Evolutionary conservation across 2,888 invertebrate genomes (phyloP).

Genomic region (Caradrina kadenii): DNA sequence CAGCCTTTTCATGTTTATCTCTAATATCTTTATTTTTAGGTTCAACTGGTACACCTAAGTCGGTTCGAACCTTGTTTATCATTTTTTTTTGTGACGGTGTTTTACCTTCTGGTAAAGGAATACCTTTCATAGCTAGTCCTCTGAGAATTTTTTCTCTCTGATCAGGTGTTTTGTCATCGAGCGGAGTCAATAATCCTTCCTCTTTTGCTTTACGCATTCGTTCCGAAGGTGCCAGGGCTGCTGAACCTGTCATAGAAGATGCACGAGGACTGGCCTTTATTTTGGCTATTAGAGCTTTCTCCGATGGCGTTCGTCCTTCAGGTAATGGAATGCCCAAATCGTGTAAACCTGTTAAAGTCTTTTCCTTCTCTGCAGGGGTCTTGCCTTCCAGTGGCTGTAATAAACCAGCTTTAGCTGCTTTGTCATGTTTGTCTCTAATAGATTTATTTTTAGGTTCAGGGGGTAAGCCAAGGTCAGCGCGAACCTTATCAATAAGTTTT

Average conservation of each 20-base stretch:
- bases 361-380: conserved; percentile 26
- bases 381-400: conserved; percentile 24
- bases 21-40: conserved; percentile 56
- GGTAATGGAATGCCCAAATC: no score
- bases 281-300: background rate
- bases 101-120: conserved; percentile 64
- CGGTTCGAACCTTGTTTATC: conserved; percentile 62
- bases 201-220: conserved; percentile 54
- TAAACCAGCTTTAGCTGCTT: conserved; percentile 58
- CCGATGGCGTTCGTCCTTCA: no score
- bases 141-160: conserved; percentile 65
- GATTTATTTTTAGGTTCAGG: conserved; percentile 61
- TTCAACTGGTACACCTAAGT: conserved; percentile 68
- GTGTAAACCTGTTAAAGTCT: conserved; percentile 9
- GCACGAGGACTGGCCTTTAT: conserved; percentile 46
- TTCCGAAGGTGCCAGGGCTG: conserved; percentile 36
- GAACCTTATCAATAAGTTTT: conserved; percentile 63
- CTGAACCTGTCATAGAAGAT: conserved; percentile 22
- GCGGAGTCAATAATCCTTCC: conserved; percentile 8
- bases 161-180: conserved; percentile 63
- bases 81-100: conserved; percentile 67
- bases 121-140: conserved; percentile 51
- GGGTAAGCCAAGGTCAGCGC: conserved; percentile 64
- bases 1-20: conserved; percentile 62
- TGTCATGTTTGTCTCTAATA: conserved; percentile 56